Conservation (phyloP, 2,888 invertebrate genomes). For the Lithophane socia region DNA sequence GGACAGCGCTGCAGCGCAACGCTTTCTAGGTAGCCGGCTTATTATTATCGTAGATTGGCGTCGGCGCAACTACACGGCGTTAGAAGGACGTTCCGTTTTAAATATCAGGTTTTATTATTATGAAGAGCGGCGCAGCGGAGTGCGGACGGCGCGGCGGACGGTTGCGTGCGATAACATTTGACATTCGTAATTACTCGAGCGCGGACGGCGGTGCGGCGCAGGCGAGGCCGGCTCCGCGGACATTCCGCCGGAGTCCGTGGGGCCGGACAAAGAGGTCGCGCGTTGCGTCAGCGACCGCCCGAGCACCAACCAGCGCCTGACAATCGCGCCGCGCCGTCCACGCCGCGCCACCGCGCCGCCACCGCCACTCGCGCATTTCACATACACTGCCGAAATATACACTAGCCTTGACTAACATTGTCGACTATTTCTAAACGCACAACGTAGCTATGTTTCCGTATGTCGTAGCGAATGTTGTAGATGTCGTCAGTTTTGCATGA, state of each 20-base stretch:
- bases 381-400: slow-evolving; percentile 81
- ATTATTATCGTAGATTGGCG: slow-evolving; percentile 91
- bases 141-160: slow-evolving; percentile 89
- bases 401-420: slow-evolving; percentile 83
- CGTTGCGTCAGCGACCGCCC: slow-evolving; percentile 84
- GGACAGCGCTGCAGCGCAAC: slow-evolving; percentile 83
- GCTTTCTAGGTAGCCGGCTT: slow-evolving; percentile 86
- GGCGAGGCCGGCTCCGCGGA: slow-evolving; percentile 81
- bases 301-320: slow-evolving; percentile 71
- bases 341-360: slow-evolving; percentile 66
- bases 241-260: slow-evolving; percentile 83
- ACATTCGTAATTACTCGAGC: slow-evolving; percentile 90
- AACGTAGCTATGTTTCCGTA: slow-evolving; percentile 75
- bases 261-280: slow-evolving; percentile 89
- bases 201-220: slow-evolving; percentile 78
- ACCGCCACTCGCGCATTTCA: slow-evolving; percentile 74
- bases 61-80: slow-evolving; percentile 91
- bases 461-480: slow-evolving; percentile 64
- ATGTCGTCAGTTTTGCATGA: slow-evolving; percentile 56
- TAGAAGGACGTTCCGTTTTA: slow-evolving; percentile 91
- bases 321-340: slow-evolving; percentile 67
- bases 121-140: slow-evolving; percentile 90
- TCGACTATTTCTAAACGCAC: slow-evolving; percentile 79
- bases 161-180: slow-evolving; percentile 91
- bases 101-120: slow-evolving; percentile 91